Base-by-base conservation (phyloP, 2,888 invertebrate species). In the Eurytoma adleriae region DNA sequence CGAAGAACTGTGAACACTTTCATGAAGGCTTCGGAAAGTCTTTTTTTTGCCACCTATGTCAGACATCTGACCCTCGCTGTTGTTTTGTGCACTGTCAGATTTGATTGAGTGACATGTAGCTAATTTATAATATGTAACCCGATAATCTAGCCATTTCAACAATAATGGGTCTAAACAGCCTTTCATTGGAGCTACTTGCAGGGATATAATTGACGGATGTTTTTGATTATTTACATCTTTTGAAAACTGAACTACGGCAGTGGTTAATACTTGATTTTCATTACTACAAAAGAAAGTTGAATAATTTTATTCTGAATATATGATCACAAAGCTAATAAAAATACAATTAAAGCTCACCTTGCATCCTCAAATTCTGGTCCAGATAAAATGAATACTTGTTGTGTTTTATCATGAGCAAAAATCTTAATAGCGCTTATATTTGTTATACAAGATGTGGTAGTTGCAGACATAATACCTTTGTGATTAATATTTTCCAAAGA, bases 131-230 rank as follows among this genome's bases (percentile, higher is more conserved):
- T 86, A 87, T n/a, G 85, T 85, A 16, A 87, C 85, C 27, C 90
- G 90, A 88, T 95, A 95, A 0, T 93, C 91, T n/a, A 95, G 88
- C 93, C 94, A 95, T 59, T 92, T 91, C 71, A 93, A 92, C 14
- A 95, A 87, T n/a, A 95, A 89, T 0, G 95, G 95, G 88, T 95
- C 95, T 0, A 94, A 86, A 52, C 92, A 92, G 56, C 93, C 90
- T 83, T 91, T 89, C 79, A 92, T 92, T 86, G 93, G 92, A 81
- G 92, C 91, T 12, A 93, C 82, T 86, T 91, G 91, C 82, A 93
- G 91, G 1, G 92, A 89, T n/a, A 93, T 71, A 59, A 93, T 88
- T 0, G 93, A 90, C 4, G 92, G 91, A 86, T 92, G 92, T 24
- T 88, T 86, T 83, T 92, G 92, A 57, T 86, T 84, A 20, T 90